A percentile compares a stretch with the other conserved stretches of the same genome.
These are phyloP conservation scores for Chaetodon trifascialis DNA, from an alignment of 2,113 vertebrate species.

Conservation along the genomic window DNA sequence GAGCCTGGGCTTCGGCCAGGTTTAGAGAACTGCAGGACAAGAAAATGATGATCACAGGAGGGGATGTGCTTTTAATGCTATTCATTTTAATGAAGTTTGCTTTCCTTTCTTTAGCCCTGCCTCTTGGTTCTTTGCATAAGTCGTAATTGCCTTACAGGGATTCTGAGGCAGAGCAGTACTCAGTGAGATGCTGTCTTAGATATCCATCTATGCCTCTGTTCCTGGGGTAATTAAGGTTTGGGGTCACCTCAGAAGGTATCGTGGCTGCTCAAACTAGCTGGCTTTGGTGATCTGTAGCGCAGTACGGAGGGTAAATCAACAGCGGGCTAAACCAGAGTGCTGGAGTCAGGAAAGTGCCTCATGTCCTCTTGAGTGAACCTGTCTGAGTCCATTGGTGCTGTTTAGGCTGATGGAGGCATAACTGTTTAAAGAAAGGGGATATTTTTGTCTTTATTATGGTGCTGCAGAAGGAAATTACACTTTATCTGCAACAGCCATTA, in stretches of 20 bases:
- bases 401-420: conserved; percentile 41
- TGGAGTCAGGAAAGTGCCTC: conserved; percentile 30
- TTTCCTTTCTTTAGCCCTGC: conserved; percentile 57
- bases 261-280: conserved; percentile 47
- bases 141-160: conserved; percentile 62
- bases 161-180: conserved; percentile 38
- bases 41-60: conserved; percentile 54
- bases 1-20: conserved; percentile 57
- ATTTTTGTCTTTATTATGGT: conserved; percentile 56
- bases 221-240: conserved; percentile 67
- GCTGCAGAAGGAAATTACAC: conserved; percentile 42
- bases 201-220: conserved; percentile 59
- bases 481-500: conserved; percentile 40
- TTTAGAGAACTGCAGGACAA: conserved; percentile 47
- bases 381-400: conserved; percentile 47
- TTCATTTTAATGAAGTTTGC: conserved; percentile 68
- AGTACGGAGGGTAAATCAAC: conserved; percentile 47
- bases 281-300: conserved; percentile 41
- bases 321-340: conserved; percentile 15
- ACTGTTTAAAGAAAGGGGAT: conserved; percentile 50
- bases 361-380: conserved; percentile 57
- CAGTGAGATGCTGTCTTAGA: conserved; percentile 56
- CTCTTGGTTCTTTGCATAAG: conserved; percentile 50
- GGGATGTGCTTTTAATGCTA: conserved; percentile 58
- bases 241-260: conserved; percentile 67